A percentile compares a stretch with the other conserved stretches of the same genome.
These are phyloP conservation scores for Diachasmimorpha longicaudata DNA, from an alignment of 1,140 invertebrate genomes.

Conservation along the genomic window DNA sequence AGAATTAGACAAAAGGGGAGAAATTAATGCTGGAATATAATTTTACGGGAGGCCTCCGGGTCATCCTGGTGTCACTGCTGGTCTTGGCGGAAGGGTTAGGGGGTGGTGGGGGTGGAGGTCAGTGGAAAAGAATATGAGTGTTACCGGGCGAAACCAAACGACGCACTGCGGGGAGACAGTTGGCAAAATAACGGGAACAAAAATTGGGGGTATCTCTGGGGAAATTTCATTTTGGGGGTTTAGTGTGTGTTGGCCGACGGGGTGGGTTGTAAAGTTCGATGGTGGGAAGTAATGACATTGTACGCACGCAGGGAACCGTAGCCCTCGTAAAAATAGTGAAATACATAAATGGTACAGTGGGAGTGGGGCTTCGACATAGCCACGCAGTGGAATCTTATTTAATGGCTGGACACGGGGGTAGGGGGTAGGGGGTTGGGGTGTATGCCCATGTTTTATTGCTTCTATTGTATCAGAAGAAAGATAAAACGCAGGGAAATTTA, in stretches of 20 bases:
- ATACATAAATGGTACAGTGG: neutral
- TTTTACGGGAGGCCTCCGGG: neutral
- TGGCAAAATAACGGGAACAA: neutral
- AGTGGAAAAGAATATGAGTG: neutral
- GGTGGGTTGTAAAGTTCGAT: conserved; percentile 22
- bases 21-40: neutral
- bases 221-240: conserved; percentile 22
- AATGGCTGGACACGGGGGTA: too few relatives aligned
- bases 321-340: neutral
- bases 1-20: neutral
- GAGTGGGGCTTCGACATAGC: too few relatives aligned
- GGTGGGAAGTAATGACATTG: conserved; percentile 22
- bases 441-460: too few relatives aligned
- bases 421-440: too few relatives aligned
- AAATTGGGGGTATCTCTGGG: neutral
- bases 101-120: neutral
- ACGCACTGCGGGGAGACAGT: neutral
- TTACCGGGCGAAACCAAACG: neutral
- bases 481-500: too few relatives aligned
- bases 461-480: too few relatives aligned
- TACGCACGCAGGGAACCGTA: neutral
- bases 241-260: neutral
- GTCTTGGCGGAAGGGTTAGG: neutral
- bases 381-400: too few relatives aligned
- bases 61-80: neutral